Conservation (phyloP, 2,113 vertebrate species). For the Sceloporus tristichus region DNA sequence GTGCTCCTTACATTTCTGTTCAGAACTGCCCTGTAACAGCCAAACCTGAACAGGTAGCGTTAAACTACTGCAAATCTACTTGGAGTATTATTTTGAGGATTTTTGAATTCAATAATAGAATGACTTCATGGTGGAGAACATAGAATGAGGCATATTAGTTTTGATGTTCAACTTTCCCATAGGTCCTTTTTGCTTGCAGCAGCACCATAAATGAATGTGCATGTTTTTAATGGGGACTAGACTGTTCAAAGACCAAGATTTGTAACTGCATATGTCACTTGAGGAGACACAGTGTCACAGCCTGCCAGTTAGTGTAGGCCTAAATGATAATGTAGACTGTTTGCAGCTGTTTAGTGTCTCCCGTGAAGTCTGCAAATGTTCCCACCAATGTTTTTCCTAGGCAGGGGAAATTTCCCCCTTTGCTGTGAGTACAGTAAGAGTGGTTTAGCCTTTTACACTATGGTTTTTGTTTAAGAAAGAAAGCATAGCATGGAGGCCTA, state of each 20-base stretch:
- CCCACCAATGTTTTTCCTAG: too few species aligned
- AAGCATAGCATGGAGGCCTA: too few species aligned
- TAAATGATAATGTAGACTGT: background rate
- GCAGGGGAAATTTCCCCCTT: too few species aligned
- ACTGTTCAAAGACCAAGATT: background rate
- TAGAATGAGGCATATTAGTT: background rate
- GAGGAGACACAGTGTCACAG: too few species aligned
- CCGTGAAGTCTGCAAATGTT: too few species aligned
- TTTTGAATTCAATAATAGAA: background rate
- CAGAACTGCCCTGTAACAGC: slow-evolving; percentile 47
- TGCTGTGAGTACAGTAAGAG: too few species aligned
- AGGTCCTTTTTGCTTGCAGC: background rate
- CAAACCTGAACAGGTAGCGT: slow-evolving; percentile 68
- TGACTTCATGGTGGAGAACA: background rate
- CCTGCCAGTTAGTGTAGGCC: background rate
- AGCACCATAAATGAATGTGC: background rate
- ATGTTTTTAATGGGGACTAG: too few species aligned
- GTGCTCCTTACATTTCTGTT: slow-evolving; percentile 56
- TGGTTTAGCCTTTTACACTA: too few species aligned
- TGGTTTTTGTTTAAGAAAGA: too few species aligned
- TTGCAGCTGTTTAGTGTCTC: too few species aligned
- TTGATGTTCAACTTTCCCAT: background rate
- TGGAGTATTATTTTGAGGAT: background rate
- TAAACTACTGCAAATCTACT: background rate
- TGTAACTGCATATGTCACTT: background rate